These are phyloP conservation scores for Doryteuthis pealeii DNA, from an alignment of 1,140 invertebrate genomes.

Conservation along the genomic window DNA sequence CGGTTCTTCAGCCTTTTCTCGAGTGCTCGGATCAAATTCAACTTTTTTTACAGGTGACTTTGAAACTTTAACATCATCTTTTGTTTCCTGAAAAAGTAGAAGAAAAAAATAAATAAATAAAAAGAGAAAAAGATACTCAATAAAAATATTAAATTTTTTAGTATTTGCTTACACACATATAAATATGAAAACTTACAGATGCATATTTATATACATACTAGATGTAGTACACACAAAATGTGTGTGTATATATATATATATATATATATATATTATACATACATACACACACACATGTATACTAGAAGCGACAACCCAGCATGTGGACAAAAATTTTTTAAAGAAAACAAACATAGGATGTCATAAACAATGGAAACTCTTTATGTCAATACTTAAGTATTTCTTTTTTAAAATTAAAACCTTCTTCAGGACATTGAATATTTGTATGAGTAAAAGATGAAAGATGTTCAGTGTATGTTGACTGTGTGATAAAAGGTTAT, in stretches of 20 bases:
- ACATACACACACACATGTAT: background rate
- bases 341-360: too few species aligned
- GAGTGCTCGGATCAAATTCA: background rate
- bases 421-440: too few species aligned
- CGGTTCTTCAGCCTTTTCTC: background rate
- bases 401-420: too few species aligned
- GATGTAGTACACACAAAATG: background rate
- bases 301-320: background rate
- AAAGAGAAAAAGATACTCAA: too few species aligned
- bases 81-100: too few species aligned
- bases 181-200: background rate
- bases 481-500: too few species aligned
- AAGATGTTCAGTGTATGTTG: too few species aligned
- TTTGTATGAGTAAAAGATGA: too few species aligned
- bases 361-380: too few species aligned
- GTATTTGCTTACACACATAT: background rate
- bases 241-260: background rate
- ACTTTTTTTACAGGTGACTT: background rate
- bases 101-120: too few species aligned
- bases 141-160: too few species aligned
- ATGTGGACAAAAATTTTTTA: background rate
- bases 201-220: background rate
- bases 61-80: background rate
- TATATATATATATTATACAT: background rate
- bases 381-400: too few species aligned